Evolutionary conservation across 2,113 vertebrate species (phyloP).

Genomic region (Argyrosomus japonicus): DNA sequence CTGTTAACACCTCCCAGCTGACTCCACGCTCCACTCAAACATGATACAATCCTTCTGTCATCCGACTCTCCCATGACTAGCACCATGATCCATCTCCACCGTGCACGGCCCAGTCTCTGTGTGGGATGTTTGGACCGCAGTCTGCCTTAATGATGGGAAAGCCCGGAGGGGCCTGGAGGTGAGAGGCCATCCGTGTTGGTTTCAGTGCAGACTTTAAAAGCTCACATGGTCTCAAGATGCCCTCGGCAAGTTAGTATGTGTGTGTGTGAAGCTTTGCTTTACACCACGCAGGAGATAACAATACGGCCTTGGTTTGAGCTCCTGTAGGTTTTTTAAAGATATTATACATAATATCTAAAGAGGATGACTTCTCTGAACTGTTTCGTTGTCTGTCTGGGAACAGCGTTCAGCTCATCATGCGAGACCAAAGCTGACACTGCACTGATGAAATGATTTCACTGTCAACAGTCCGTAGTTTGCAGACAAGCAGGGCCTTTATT

Average conservation of each 20-base stretch:
- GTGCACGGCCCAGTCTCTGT: not conserved
- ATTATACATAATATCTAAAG: not conserved
- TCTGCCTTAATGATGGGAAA: slow-evolving; percentile 25
- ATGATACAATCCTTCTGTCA: slow-evolving; percentile 54
- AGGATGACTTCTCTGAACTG: not conserved
- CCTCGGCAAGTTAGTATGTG: not conserved
- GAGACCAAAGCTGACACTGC: not conserved
- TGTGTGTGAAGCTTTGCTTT: not conserved
- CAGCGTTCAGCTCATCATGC: not conserved
- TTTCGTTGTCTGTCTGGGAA: not conserved
- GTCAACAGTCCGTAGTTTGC: not conserved
- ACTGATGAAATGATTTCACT: not conserved
- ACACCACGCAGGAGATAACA: not conserved
- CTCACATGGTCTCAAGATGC: slow-evolving; percentile 27
- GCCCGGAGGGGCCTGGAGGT: slow-evolving; percentile 27
- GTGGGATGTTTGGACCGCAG: slow-evolving; percentile 24
- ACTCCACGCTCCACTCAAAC: slow-evolving; percentile 38
- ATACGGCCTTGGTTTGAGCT: not conserved
- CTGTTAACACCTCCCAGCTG: slow-evolving; percentile 30
- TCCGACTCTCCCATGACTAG: slow-evolving; percentile 65
- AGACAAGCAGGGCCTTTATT: not conserved
- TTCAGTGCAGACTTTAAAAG: slow-evolving; percentile 5
- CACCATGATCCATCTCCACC: slow-evolving; percentile 15
- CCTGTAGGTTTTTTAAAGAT: not conserved
- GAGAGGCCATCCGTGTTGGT: slow-evolving; percentile 5